Evolutionary conservation across 2,888 invertebrate genomes (phyloP).

Genomic region (Caenorhabditis angaria): DNA sequence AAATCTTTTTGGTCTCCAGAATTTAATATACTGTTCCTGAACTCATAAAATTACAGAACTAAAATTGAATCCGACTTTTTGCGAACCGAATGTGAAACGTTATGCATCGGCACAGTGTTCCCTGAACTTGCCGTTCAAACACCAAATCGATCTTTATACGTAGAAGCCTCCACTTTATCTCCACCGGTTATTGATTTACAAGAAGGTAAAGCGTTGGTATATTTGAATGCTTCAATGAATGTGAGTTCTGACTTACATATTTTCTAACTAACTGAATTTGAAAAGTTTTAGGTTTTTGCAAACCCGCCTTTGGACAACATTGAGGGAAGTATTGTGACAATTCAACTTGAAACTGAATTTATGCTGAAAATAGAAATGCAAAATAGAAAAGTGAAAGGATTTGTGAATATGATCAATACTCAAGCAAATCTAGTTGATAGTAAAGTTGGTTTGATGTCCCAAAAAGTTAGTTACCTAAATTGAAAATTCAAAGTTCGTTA

Average conservation of each 20-base stretch:
- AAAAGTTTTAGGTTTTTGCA: conserved; percentile 44
- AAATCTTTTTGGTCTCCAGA: neutral
- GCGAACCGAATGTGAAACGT: conserved; percentile 64
- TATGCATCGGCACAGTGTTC: conserved; percentile 68
- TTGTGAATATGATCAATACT: conserved; percentile 64
- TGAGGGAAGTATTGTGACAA: conserved; percentile 49
- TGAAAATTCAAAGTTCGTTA: neutral
- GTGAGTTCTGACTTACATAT: conserved; percentile 16
- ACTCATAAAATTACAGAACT: conserved; percentile 40
- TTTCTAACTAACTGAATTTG: neutral
- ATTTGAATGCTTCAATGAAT: conserved; percentile 63
- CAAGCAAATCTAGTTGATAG: conserved; percentile 60
- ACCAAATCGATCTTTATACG: conserved; percentile 56
- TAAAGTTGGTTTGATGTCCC: conserved; percentile 63
- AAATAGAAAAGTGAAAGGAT: conserved; percentile 62
- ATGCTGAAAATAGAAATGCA: conserved; percentile 60
- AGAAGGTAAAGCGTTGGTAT: conserved; percentile 57
- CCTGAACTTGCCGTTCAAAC: conserved; percentile 59
- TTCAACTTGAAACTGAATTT: conserved; percentile 62
- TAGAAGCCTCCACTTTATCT: conserved; percentile 61
- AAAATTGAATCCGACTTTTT: conserved; percentile 65
- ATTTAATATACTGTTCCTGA: neutral
- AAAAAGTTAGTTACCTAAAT: conserved; percentile 49
- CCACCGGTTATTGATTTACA: conserved; percentile 64
- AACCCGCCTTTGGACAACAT: conserved; percentile 45